Conservation (phyloP, 2,797 vertebrate genomes). For the Calcarius lapponicus region DNA sequence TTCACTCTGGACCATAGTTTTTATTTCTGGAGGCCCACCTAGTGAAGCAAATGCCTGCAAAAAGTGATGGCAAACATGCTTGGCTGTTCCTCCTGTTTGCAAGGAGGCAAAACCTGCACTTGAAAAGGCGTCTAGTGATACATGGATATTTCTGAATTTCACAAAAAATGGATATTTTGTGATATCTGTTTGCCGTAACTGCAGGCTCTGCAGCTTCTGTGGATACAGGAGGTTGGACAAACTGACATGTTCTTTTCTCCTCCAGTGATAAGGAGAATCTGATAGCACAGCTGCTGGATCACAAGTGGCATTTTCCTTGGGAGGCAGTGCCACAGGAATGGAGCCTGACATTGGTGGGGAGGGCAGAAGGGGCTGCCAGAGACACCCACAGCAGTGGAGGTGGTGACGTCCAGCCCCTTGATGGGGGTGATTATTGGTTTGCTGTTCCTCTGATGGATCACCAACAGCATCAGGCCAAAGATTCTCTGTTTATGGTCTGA, state of each 20-base stretch:
- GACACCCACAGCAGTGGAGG: rapidly evolving
- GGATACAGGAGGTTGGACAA: background rate
- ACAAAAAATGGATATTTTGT: background rate
- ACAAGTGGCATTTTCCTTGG: background rate
- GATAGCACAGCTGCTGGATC: background rate
- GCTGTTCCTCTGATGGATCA: background rate
- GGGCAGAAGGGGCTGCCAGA: background rate
- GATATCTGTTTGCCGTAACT: background rate
- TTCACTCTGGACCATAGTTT: too few relatives aligned
- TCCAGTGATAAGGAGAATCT: background rate
- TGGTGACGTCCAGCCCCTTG: background rate
- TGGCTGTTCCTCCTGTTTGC: background rate
- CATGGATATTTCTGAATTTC: background rate
- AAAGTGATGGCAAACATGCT: background rate
- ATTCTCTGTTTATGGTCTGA: background rate
- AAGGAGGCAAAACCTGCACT: background rate
- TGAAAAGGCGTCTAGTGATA: background rate
- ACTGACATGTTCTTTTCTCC: background rate
- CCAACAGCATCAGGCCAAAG: background rate
- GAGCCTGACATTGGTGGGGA: background rate
- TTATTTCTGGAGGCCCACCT: background rate
- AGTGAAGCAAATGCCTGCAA: background rate
- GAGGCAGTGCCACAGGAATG: background rate
- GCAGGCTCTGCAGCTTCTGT: background rate
- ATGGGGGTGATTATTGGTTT: background rate